Evolutionary conservation across 2,797 vertebrate species (phyloP), one percentile per base, ranked within the genome.

Genomic region (Toxotes lorentzi): DNA sequence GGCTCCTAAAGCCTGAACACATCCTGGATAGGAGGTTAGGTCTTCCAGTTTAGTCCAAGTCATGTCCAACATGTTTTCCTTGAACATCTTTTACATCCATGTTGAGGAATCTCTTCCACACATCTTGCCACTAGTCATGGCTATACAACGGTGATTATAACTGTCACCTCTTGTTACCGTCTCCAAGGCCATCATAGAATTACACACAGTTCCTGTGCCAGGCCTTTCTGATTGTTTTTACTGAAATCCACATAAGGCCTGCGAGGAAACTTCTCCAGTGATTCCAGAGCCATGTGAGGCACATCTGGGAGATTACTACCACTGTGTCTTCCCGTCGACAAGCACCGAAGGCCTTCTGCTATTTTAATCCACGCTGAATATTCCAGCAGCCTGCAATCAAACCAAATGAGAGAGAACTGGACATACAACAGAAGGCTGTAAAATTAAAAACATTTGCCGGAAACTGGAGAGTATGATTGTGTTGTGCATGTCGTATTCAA

Each of bases 221-320:
- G 85, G 57, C 83, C 50, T 82, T 88, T 83, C 87, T 89, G 90
- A 92, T 88, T 92, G 90, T 89, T 92, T 90, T 92, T 73, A 78
- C 83, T 86, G 84, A 91, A 86, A 87, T 86, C 74, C 81, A 82
- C 83, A 83, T 61, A 75, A 78, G 80, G 73, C 81, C 66, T 58
- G 70, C 24, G 34, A 88, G 83, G 86, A 89, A 91, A 87, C 77
- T 77, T 89, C 86, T 81, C 79, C 76, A 70, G 79, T 84, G 83
- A 86, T 90, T 91, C 83, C 85, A 81, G 60, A 79, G 70, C 84
- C 92, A 93, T 91, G 86, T 85, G 87, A 89, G 71, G 73, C 74
- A 88, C 93, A 94, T 95, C 94, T 94, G 93, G 92, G 85, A 92
- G 89, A 90, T 93, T 87, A 92, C 83, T 84, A 81, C 14, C 72